These are phyloP conservation scores for Paradoxurus hermaphroditus DNA, from an alignment of 2,113 vertebrate genomes.

Conservation along the genomic window DNA sequence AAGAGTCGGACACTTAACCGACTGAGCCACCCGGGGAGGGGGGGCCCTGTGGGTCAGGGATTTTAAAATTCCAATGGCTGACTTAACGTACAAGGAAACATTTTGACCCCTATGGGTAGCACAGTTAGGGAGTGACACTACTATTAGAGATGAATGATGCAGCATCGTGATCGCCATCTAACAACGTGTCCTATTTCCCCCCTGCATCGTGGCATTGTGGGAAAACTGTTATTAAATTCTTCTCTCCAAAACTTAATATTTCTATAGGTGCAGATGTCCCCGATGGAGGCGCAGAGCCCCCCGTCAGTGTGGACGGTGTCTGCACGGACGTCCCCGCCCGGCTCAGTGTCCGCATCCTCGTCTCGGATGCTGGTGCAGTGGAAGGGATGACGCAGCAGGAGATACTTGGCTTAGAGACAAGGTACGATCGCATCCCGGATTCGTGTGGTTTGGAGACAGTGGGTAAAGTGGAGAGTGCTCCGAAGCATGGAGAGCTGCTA, in stretches of 20 bases:
- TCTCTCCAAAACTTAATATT: neutral
- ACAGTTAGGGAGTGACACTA: neutral
- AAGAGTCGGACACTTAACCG: too few relatives aligned
- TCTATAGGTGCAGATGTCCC: slow-evolving; percentile 53
- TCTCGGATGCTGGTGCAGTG: slow-evolving; percentile 80
- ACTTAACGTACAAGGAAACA: neutral
- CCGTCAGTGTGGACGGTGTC: slow-evolving; percentile 49
- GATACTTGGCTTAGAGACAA: slow-evolving; percentile 87
- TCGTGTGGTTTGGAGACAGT: neutral
- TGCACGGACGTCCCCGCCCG: slow-evolving; percentile 88
- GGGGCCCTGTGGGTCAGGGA: neutral
- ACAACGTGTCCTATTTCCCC: neutral
- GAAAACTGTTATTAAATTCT: neutral
- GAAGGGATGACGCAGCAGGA: slow-evolving; percentile 84
- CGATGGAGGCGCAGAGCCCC: neutral
- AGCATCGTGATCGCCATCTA: neutral
- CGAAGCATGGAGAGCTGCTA: neutral
- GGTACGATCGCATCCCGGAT: slow-evolving; percentile 78
- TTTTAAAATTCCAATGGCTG: neutral
- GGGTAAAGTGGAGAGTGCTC: accelerated
- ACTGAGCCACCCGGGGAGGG: too few relatives aligned
- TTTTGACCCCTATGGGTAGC: neutral
- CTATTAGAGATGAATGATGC: neutral
- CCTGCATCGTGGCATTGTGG: neutral
- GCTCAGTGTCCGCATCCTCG: slow-evolving; percentile 86